Evolutionary conservation across 2,113 vertebrate species (phyloP).

Genomic region (Lepidiolamprologus cunningtoni): DNA sequence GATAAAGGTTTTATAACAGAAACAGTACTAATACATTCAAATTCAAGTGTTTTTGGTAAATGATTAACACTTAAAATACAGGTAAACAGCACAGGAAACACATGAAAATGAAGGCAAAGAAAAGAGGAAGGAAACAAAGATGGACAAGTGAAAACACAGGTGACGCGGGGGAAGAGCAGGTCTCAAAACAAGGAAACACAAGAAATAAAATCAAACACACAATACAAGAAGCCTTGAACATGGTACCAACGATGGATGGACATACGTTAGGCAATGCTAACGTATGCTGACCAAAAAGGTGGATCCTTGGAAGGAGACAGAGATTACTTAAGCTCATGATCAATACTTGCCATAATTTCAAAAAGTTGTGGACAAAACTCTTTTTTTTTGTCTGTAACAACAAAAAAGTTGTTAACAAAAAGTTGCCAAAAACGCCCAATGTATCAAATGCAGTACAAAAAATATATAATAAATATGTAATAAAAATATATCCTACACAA

Average conservation of each 20-base stretch:
- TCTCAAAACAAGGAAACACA: neutral
- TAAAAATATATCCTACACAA: neutral
- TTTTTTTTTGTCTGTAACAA: neutral
- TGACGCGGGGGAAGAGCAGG: neutral
- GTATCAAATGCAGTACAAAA: neutral
- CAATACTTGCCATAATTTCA: neutral
- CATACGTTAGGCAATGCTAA: neutral
- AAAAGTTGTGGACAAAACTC: neutral
- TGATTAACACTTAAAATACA: neutral
- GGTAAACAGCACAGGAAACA: neutral
- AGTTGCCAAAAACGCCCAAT: neutral
- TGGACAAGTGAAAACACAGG: neutral
- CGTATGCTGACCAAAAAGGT: neutral
- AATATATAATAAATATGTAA: neutral
- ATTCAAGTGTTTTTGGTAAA: neutral
- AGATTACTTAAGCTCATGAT: neutral
- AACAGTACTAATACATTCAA: neutral
- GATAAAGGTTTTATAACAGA: neutral
- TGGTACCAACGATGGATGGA: neutral
- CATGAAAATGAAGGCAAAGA: neutral
- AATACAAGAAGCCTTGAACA: neutral
- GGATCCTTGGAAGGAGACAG: neutral
- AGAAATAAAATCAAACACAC: neutral
- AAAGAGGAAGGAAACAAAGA: neutral
- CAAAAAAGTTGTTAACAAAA: neutral